Conservation (phyloP, 2,888 invertebrate genomes). For the Crematogaster levior region DNA sequence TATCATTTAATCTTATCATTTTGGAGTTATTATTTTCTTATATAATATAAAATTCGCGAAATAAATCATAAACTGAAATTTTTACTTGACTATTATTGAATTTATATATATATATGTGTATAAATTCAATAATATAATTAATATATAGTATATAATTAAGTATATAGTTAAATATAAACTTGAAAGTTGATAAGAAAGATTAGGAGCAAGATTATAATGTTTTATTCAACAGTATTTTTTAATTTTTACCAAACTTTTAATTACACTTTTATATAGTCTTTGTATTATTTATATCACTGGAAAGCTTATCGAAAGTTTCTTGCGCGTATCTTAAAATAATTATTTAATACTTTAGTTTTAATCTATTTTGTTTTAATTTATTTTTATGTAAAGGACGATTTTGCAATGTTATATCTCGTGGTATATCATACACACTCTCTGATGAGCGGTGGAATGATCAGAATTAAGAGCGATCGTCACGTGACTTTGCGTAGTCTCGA, state of each 20-base stretch:
- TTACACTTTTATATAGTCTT: not conserved
- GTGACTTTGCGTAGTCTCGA: constrained; percentile 45
- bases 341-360: not conserved
- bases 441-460: not conserved
- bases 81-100: not conserved
- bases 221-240: not conserved
- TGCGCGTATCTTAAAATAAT: not conserved
- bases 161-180: not conserved
- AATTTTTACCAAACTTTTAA: not conserved
- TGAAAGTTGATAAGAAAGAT: not conserved
- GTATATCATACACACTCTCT: not conserved
- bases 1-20: no score
- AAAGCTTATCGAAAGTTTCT: not conserved
- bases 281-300: not conserved
- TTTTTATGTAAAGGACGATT: not conserved
- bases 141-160: no score
- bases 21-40: no score
- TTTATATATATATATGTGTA: no score
- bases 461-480: constrained; percentile 59
- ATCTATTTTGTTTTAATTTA: no score
- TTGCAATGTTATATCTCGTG: not conserved
- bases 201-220: not conserved
- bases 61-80: not conserved
- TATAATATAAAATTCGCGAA: not conserved
- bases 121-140: no score